Evolutionary conservation across 2,797 vertebrate genomes (phyloP), one percentile per base, ranked within the genome.

Genomic region (Microctenopoma stevenorrisi): DNA sequence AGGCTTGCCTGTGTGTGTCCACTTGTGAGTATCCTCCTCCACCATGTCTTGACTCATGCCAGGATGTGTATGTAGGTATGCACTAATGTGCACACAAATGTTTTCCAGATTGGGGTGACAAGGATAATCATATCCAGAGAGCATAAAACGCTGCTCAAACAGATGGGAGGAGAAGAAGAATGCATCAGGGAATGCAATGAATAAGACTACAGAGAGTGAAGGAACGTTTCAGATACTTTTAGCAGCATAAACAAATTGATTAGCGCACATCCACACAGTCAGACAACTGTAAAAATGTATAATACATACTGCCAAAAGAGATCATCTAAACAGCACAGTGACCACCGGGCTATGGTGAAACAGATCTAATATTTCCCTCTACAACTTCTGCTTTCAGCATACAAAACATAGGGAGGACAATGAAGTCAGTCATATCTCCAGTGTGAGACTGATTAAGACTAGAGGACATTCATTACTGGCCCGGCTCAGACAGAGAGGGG

Each of bases 391-490:
- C 71, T 68, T 72, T 74, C 76, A 53, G 83, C 53, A 64, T 64
- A 76, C 58, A 76, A 63, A 76, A 86, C 78, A 68, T 72, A 78
- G 64, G 49, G 50, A 69, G 82, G 75, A 92, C 88, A 92, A 91
- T 85, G 81, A 82, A 86, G 83, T 84, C 83, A 88, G 82, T 92
- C 86, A 92, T 88, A 90, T 90, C 80, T 86, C 81, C 84, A 86
- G 78, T 81, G 79, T 83, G 82, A 85, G 77, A 86, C 79, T 89
- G 84, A 92, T 91, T 84, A 88, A 89, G 89, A 88, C 86, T 88
- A 72, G 84, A 87, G 86, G 82, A 89, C 86, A 88, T 90, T 92
- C 87, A 90, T 91, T 91, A 89, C 82, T 71, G 76, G 80, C 57
- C 76, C 68, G 1, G 78, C 80, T 85, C 83, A 84, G 81, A 90